Evolutionary conservation across 2,888 invertebrate species (phyloP), one percentile per base, ranked within the genome.

Genomic region (Augiades crinisus): DNA sequence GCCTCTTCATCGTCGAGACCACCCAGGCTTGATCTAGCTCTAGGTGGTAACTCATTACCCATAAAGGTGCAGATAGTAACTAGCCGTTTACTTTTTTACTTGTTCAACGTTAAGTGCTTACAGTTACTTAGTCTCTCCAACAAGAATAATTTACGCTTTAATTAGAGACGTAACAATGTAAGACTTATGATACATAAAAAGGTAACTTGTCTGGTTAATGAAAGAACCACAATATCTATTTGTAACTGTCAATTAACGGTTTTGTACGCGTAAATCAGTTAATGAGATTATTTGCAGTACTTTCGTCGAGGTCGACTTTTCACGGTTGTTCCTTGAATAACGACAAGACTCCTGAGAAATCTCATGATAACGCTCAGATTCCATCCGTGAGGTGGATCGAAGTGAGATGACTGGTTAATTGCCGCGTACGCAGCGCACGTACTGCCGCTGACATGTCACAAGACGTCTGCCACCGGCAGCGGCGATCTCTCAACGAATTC

Each of bases 391-490:
- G 68, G 70, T 70, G 71, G 70, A 54, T 52, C 34, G 58, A 66
- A 74, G 73, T 72, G 76, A 72, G 79, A 76, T 75, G 81, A 78
- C 76, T 81, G 74, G 75, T 78, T 89, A 87, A 89, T 89, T 87
- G 86, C 75, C 68, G 75, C 72, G 84, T 81, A 85, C 79, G 84
- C 87, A 77, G 72, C 69, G 79, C 89, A 87, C 88, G 87, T 88
- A 86, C 73, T 54, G 69, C 61, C 72, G 65, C 65, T 79, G 85
- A 87, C 86, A 87, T 83, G 84, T 86, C 87, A 87, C 85, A 85
- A 81, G 85, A 81, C 84, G 84, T 85, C 83, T 84, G 85, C 89
- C 88, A 89, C 88, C 88, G 80, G 86, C 86, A 75, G 83, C 83
- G 88, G 86, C 82, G 80, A 81, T 84, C 81, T 78, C 81, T 80